A percentile compares a stretch with the other conserved stretches of the same genome.
Conservation (phyloP, 1,140 invertebrate genomes). For the Apocrypta bakeri region DNA sequence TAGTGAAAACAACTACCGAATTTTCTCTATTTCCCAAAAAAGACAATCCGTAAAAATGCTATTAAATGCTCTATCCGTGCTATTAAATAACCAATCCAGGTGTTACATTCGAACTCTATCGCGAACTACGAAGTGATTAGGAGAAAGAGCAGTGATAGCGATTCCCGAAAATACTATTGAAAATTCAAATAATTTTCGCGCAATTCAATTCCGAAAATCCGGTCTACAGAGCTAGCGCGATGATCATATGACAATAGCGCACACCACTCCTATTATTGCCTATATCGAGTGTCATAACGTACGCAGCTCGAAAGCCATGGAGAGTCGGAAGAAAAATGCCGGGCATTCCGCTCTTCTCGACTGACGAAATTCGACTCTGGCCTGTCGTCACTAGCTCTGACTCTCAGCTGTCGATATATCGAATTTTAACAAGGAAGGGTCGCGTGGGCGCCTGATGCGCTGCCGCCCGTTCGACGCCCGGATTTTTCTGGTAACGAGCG, state of each 20-base stretch:
- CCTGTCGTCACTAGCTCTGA: not conserved
- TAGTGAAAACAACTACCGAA: no score
- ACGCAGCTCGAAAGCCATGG: not conserved
- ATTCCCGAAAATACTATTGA: no score
- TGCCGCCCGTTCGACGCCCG: not conserved
- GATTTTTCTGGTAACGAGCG: slow-evolving; percentile 27
- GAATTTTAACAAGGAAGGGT: slow-evolving; percentile 26
- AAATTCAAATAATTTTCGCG: no score
- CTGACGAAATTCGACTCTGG: slow-evolving; percentile 2
- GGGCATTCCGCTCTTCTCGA: not conserved
- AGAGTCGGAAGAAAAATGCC: not conserved
- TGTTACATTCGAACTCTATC: no score
- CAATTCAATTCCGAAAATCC: no score
- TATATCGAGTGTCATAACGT: not conserved
- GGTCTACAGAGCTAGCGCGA: not conserved
- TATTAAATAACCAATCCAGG: no score
- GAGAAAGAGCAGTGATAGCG: no score
- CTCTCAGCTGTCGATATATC: slow-evolving; percentile 30
- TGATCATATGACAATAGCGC: not conserved
- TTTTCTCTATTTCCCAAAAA: no score
- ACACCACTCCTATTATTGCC: not conserved
- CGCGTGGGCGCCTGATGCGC: not conserved
- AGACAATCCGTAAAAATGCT: no score
- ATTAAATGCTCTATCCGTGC: no score
- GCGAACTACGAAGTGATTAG: no score